Percentiles rank a stretch among this genome's conserved stretches.
Conservation (phyloP, 2,888 invertebrate species). For the Parnassius smintheus region DNA sequence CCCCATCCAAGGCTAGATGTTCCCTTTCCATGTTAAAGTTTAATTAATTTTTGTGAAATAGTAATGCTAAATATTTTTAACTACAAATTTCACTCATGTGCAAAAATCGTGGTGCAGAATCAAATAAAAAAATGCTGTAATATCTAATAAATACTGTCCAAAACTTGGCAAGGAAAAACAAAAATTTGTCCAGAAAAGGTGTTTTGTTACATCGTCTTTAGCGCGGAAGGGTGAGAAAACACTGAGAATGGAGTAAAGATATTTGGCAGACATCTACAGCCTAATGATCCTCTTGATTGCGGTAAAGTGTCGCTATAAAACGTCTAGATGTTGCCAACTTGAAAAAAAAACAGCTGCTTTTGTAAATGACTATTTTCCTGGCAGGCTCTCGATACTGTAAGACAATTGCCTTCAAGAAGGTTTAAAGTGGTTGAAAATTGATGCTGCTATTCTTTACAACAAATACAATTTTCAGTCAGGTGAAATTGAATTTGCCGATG, state of each 20-base stretch:
- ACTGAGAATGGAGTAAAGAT: conserved; percentile 64
- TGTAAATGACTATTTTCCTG: conserved; percentile 76
- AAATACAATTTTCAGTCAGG: conserved; percentile 45
- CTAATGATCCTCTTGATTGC: conserved; percentile 80
- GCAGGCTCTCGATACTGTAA: conserved; percentile 69
- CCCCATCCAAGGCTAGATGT: conserved; percentile 33
- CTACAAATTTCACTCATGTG: no score
- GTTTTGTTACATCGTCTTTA: conserved; percentile 60
- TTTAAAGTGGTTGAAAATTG: conserved; percentile 67
- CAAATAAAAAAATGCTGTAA: conserved; percentile 19
- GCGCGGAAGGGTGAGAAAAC: conserved; percentile 72
- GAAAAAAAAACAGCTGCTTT: conserved; percentile 70
- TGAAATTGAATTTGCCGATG: conserved; percentile 38
- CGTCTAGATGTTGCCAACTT: conserved; percentile 76
- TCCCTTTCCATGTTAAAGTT: conserved; percentile 38
- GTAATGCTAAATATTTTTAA: no score
- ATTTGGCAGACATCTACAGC: conserved; percentile 78
- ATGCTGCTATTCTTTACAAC: conserved; percentile 53
- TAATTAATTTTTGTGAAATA: conserved; percentile 42
- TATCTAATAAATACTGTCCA: conserved; percentile 40
- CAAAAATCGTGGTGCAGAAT: conserved; percentile 2
- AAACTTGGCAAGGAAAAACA: conserved; percentile 60
- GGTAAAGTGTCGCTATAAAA: conserved; percentile 79
- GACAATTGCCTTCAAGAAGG: conserved; percentile 71
- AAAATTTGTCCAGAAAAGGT: conserved; percentile 64